Evolutionary conservation across 2,797 vertebrate species (phyloP).

Genomic region (Neoniphon sammara): DNA sequence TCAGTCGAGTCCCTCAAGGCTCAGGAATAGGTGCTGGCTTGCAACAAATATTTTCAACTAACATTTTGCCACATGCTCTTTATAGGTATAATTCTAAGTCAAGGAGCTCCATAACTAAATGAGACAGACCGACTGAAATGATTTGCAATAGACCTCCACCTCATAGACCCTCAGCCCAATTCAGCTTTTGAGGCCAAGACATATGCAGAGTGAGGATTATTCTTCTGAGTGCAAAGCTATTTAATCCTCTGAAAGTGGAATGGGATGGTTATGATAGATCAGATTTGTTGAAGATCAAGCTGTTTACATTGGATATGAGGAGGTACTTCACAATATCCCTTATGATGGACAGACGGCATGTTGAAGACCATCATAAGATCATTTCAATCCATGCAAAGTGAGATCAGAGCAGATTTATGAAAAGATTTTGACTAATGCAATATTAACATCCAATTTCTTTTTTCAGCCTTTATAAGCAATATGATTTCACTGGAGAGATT

Average conservation of each 20-base stretch:
- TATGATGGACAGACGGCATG: constrained; percentile 62
- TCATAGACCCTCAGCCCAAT: constrained; percentile 54
- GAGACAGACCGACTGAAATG: constrained; percentile 28
- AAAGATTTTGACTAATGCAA: constrained; percentile 69
- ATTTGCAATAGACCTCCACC: constrained; percentile 39
- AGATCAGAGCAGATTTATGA: constrained; percentile 65
- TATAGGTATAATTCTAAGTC: constrained; percentile 17
- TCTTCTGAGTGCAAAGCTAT: constrained; percentile 73
- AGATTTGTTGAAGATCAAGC: constrained; percentile 77
- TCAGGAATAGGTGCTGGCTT: background rate
- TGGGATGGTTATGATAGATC: constrained; percentile 63
- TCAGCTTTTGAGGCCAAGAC: constrained; percentile 73
- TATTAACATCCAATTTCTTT: constrained; percentile 71
- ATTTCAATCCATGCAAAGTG: constrained; percentile 68
- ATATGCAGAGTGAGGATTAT: constrained; percentile 73
- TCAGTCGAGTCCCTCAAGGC: background rate
- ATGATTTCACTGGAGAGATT: constrained; percentile 54
- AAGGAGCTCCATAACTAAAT: constrained; percentile 1
- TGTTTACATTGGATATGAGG: constrained; percentile 69
- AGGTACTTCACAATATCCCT: constrained; percentile 69
- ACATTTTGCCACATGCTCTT: background rate
- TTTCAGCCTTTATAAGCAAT: constrained; percentile 41
- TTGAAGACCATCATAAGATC: constrained; percentile 71
- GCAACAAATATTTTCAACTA: constrained; percentile 3
- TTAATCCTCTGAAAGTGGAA: constrained; percentile 77